phyloP scores from a whole-genome alignment of 2,113 vertebrate species.

The Nipponia nippon region DNA sequence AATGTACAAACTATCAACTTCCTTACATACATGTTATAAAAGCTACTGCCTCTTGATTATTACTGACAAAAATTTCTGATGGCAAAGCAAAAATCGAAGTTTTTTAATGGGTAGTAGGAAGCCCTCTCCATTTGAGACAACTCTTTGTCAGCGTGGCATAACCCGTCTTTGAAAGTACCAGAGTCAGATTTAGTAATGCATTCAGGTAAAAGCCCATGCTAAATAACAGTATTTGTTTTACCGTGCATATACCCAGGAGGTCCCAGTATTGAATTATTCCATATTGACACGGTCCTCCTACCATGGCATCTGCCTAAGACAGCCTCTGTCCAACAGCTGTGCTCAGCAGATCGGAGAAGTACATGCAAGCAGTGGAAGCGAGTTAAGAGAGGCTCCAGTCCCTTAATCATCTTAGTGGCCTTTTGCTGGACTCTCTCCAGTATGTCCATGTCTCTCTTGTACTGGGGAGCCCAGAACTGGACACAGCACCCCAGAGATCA shows the following conservation, averaged over 20 bases:
- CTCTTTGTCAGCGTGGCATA: not conserved
- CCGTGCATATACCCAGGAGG: not conserved
- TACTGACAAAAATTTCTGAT: not conserved
- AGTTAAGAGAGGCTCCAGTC: not conserved
- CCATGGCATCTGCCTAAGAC: rapidly evolving
- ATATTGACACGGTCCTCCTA: rapidly evolving
- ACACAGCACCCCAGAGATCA: not conserved
- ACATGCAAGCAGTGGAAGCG: rapidly evolving
- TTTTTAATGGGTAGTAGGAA: not conserved
- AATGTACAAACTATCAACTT: not conserved
- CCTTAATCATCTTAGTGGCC: not conserved
- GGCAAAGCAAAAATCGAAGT: not conserved
- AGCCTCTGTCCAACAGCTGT: rapidly evolving
- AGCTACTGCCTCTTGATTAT: not conserved
- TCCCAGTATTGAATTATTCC: not conserved
- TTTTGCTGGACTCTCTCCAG: not conserved
- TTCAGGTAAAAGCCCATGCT: not conserved
- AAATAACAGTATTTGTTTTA: not conserved
- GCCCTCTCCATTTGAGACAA: not conserved
- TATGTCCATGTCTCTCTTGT: not conserved
- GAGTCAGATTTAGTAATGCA: not conserved
- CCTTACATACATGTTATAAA: not conserved
- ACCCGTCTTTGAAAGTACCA: not conserved
- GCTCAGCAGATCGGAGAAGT: not conserved
- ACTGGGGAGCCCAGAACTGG: not conserved